Percentiles rank a stretch among this genome's conserved stretches.
Evolutionary conservation across 2,888 invertebrate genomes (phyloP).

Genomic region (Apodemia duryi): DNA sequence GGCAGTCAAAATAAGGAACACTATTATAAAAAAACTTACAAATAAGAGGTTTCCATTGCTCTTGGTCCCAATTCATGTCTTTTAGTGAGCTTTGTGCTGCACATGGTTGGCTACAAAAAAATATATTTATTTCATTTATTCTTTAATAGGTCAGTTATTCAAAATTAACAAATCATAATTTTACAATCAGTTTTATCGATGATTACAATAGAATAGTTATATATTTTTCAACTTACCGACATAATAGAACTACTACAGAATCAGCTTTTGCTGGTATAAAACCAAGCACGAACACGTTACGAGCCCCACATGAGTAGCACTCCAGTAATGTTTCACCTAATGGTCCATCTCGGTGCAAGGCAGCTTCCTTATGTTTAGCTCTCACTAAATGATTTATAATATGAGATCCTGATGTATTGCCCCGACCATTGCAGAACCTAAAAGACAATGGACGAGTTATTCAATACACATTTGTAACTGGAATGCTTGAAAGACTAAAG

Average conservation of each 20-base stretch:
- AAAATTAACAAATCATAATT: background rate
- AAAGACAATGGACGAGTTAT: too few relatives aligned
- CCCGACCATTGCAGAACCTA: constrained; percentile 97
- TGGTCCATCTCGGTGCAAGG: constrained; percentile 97
- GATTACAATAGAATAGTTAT: background rate
- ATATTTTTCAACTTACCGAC: constrained; percentile 78
- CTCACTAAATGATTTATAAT: constrained; percentile 99
- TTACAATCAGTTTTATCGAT: too few relatives aligned
- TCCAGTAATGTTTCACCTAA: constrained; percentile 98
- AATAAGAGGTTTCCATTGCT: constrained; percentile 99
- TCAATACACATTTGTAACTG: too few relatives aligned
- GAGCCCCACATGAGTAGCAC: constrained; percentile 98
- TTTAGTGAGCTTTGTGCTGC: constrained; percentile 97
- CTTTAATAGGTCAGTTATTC: background rate
- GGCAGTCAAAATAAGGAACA: background rate
- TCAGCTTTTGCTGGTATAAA: constrained; percentile 99
- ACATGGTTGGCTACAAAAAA: constrained; percentile 89
- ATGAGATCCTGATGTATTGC: constrained; percentile 98
- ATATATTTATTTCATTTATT: background rate
- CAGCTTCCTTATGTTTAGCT: constrained; percentile 99
- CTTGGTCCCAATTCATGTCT: constrained; percentile 99
- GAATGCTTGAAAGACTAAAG: too few relatives aligned
- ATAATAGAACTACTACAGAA: constrained; percentile 97
- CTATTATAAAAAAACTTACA: constrained; percentile 45
- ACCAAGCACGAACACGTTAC: constrained; percentile 98